Percentiles rank a stretch among this genome's conserved stretches.
phyloP scores from a whole-genome alignment of 1,140 invertebrate genomes.

The Popillia japonica region DNA sequence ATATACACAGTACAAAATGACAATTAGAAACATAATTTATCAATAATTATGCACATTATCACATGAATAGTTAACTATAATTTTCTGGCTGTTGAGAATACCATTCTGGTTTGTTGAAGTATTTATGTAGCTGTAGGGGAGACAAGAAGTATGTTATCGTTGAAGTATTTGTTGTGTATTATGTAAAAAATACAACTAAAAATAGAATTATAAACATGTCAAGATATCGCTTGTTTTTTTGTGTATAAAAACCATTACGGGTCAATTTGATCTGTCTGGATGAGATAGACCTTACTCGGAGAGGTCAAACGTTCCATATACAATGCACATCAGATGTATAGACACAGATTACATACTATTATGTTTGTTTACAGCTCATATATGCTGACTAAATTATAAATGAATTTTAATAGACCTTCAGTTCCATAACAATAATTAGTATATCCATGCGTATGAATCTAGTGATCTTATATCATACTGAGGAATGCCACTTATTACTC shows the following conservation, averaged over 20 bases:
- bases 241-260: slow-evolving; percentile 38
- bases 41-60: slow-evolving; percentile 6
- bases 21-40: slow-evolving; percentile 31
- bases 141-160: slow-evolving; percentile 11
- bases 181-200: slow-evolving; percentile 34
- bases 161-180: slow-evolving; percentile 30
- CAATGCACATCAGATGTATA: slow-evolving; percentile 24
- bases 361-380: slow-evolving; percentile 4
- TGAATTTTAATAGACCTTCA: slow-evolving; percentile 1
- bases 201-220: slow-evolving; percentile 35
- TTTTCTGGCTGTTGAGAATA: slow-evolving; percentile 25
- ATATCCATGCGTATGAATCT: background rate
- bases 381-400: background rate
- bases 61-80: slow-evolving; percentile 24
- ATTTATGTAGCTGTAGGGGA: background rate
- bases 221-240: slow-evolving; percentile 31
- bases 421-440: slow-evolving; percentile 3
- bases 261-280: slow-evolving; percentile 44
- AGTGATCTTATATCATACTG: background rate
- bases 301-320: slow-evolving; percentile 31
- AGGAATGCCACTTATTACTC: slow-evolving; percentile 21
- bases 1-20: background rate
- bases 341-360: slow-evolving; percentile 23
- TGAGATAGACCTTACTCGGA: slow-evolving; percentile 40
- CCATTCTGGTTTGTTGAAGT: background rate